These are phyloP conservation scores for Cliona cf. orientalis DNA, from an alignment of 37 sponge, comb jelly and placozoan genomes.

Conservation along the genomic window DNA sequence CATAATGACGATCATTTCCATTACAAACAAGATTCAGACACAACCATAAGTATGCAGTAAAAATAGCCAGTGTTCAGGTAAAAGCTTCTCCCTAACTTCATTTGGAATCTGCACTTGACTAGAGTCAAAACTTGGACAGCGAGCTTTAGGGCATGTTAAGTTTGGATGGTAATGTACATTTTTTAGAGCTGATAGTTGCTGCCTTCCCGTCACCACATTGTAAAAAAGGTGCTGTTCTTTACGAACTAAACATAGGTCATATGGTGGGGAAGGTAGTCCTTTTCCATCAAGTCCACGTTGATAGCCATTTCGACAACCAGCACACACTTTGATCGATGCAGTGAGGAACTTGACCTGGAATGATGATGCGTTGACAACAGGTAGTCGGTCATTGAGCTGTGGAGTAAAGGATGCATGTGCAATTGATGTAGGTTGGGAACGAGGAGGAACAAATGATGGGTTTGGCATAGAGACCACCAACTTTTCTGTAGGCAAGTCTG, in stretches of 20 bases:
- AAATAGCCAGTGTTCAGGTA: too few species aligned
- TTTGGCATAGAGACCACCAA: too few species aligned
- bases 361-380: neutral
- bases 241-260: conserved; percentile 27
- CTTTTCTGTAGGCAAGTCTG: neutral
- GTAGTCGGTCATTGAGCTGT: neutral
- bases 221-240: conserved; percentile 33
- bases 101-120: too few species aligned
- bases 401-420: neutral
- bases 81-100: too few species aligned
- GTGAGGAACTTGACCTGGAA: conserved; percentile 22
- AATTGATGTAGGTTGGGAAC: neutral
- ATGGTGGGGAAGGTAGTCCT: neutral
- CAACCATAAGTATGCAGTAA: too few species aligned
- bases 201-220: neutral
- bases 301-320: conserved; percentile 24
- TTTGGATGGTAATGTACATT: conserved; percentile 13
- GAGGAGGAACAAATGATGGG: too few species aligned
- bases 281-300: conserved; percentile 14
- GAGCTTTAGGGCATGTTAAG: neutral
- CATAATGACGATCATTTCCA: too few species aligned
- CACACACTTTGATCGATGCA: conserved; percentile 24
- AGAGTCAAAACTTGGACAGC: too few species aligned
- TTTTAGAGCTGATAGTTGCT: conserved; percentile 9
- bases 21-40: too few species aligned